These are phyloP conservation scores for Bradypodion ventrale DNA, from an alignment of 2,797 vertebrate species.

Conservation along the genomic window DNA sequence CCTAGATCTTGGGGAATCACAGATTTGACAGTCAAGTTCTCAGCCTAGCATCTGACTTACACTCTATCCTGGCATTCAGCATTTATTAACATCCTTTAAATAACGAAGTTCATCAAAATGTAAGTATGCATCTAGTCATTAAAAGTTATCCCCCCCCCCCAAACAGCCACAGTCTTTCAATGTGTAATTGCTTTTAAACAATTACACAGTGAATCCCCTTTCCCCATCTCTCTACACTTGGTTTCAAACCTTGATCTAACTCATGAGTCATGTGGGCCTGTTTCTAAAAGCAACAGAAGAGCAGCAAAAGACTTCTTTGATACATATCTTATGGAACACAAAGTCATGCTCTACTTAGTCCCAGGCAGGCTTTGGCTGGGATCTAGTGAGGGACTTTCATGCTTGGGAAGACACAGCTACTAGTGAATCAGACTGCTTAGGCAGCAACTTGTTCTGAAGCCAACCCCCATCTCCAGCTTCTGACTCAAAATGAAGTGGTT, in stretches of 20 bases:
- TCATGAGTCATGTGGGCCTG: not conserved
- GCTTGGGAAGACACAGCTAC: not conserved
- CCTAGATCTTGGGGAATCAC: too few relatives aligned
- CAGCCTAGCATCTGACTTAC: too few relatives aligned
- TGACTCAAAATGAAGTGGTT: not conserved
- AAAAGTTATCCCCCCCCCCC: not conserved
- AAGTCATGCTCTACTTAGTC: conserved; percentile 14
- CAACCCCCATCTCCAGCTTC: not conserved
- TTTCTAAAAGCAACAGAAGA: not conserved
- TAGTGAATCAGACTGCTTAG: not conserved
- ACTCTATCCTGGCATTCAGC: not conserved
- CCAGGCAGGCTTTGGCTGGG: not conserved
- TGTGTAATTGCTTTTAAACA: not conserved
- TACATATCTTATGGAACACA: not conserved
- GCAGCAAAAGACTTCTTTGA: not conserved
- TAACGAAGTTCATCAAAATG: not conserved
- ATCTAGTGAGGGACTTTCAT: not conserved
- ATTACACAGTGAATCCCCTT: not conserved
- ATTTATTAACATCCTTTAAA: not conserved
- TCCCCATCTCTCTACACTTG: not conserved
- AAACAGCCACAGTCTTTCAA: not conserved
- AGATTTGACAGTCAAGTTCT: too few relatives aligned
- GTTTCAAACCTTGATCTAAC: not conserved
- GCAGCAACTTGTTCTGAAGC: not conserved
- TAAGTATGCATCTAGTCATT: not conserved